These are phyloP conservation scores for Nineta flava DNA, from an alignment of 2,888 invertebrate species.

Conservation along the genomic window DNA sequence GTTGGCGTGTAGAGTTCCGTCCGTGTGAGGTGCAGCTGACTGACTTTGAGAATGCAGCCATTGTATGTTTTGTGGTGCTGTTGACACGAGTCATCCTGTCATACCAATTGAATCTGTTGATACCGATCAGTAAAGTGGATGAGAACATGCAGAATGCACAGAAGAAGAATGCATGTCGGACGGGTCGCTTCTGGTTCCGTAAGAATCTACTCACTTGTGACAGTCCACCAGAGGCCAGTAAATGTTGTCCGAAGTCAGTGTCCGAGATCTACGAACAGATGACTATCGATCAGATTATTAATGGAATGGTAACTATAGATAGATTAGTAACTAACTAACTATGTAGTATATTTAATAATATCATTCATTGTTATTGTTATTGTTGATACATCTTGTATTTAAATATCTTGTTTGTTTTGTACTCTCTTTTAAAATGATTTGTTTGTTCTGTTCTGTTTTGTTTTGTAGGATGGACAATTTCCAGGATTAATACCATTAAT, in stretches of 20 bases:
- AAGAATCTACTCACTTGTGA: conserved; percentile 48
- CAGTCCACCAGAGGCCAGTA: conserved; percentile 28
- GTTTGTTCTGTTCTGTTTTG: conserved; percentile 3
- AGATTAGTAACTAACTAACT: background rate
- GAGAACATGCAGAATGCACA: conserved; percentile 96
- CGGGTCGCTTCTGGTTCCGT: conserved; percentile 87
- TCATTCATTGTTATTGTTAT: conserved; percentile 1
- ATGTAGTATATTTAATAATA: background rate
- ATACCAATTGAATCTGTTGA: conserved; percentile 87
- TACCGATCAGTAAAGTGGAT: conserved; percentile 95
- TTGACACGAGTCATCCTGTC: conserved; percentile 93
- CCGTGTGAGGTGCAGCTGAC: conserved; percentile 97
- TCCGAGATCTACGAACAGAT: conserved; percentile 53
- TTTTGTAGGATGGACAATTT: conserved; percentile 61
- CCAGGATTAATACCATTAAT: conserved; percentile 91
- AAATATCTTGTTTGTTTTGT: too few species aligned
- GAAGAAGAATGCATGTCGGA: conserved; percentile 69
- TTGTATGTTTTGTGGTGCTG: conserved; percentile 93
- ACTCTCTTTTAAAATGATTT: background rate
- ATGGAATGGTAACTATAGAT: conserved; percentile 56
- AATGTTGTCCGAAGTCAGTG: conserved; percentile 20
- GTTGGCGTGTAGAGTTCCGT: conserved; percentile 98
- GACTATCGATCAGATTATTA: conserved; percentile 93
- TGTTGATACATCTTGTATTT: too few species aligned
- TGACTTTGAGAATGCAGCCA: conserved; percentile 98